Evolutionary conservation across 2,113 vertebrate genomes (phyloP).

Genomic region (Peromyscus polionotus): DNA sequence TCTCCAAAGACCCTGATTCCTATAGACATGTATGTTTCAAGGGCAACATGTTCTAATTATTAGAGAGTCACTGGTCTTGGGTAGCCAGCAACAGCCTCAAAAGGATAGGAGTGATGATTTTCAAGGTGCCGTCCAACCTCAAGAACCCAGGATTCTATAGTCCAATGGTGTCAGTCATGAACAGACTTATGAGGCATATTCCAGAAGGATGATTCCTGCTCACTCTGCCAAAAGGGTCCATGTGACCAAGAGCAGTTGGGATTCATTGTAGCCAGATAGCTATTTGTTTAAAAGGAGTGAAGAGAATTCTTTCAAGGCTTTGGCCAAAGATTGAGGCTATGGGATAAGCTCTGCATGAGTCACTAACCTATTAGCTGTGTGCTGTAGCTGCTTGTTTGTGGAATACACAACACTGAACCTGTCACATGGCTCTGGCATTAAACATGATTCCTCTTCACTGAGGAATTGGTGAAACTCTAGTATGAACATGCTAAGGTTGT

Average conservation of each 20-base stretch:
- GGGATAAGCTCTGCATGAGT: background rate
- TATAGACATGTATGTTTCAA: background rate
- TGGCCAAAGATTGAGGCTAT: background rate
- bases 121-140: background rate
- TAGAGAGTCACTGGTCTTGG: background rate
- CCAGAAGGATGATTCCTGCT: background rate
- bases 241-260: background rate
- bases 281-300: background rate
- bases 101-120: background rate
- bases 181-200: background rate
- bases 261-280: background rate
- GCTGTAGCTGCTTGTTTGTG: background rate
- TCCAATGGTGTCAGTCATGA: background rate
- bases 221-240: background rate
- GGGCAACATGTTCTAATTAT: background rate
- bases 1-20: background rate
- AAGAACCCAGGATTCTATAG: background rate
- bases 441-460: background rate
- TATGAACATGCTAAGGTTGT: too few species aligned
- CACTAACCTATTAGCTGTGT: background rate
- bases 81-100: background rate
- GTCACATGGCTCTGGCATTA: background rate
- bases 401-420: background rate
- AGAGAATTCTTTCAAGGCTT: conserved; percentile 2
- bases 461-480: background rate